Conservation (phyloP, 2,113 vertebrate genomes). For the Craseonycteris thonglongyai region DNA sequence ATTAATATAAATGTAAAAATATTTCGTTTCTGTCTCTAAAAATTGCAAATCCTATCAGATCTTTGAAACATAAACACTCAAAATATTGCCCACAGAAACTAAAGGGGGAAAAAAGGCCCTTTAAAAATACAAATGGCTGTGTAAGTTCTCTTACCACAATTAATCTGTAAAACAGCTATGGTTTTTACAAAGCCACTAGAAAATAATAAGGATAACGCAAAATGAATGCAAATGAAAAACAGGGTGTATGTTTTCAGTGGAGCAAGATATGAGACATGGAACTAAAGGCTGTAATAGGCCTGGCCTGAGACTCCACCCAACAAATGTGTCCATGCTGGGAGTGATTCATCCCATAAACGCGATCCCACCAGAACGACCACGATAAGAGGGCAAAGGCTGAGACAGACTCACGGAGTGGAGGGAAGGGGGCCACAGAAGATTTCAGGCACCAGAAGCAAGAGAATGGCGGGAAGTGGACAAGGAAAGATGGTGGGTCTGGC, state of each 20-base stretch:
- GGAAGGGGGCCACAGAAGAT: not conserved
- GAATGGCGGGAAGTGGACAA: not conserved
- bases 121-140: not conserved
- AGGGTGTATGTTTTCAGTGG: not conserved
- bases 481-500: not conserved
- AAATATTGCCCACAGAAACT: not conserved
- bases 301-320: not conserved
- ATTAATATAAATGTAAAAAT: not conserved
- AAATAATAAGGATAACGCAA: not conserved
- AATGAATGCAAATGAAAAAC: not conserved
- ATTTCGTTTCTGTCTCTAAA: not conserved
- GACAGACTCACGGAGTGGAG: not conserved
- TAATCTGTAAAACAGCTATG: not conserved
- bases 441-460: not conserved
- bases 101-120: not conserved
- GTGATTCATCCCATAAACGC: not conserved
- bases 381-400: not conserved
- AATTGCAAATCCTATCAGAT: not conserved
- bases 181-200: not conserved
- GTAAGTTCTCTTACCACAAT: not conserved
- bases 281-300: not conserved
- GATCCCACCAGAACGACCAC: not conserved
- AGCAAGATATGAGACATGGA: not conserved
- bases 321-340: not conserved
- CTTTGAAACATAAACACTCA: not conserved